Conservation (phyloP, 2,113 vertebrate species). For the Benitochromis conjunctus region DNA sequence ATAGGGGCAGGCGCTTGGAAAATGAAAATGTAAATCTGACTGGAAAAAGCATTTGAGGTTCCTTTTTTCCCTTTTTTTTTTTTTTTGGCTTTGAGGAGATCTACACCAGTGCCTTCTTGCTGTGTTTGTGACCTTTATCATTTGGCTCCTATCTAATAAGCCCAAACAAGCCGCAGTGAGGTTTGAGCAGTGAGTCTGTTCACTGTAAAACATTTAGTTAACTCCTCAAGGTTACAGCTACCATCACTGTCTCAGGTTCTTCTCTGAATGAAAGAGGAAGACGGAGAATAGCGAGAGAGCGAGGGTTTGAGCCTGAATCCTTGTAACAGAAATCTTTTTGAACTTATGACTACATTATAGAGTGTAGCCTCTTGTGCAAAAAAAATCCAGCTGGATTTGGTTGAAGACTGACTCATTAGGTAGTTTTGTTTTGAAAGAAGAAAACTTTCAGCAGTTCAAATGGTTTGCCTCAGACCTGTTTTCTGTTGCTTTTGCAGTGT, state of each 20-base stretch:
- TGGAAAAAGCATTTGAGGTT: conserved; percentile 29
- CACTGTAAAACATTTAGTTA: conserved; percentile 49
- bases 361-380: conserved; percentile 43
- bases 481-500: conserved; percentile 47
- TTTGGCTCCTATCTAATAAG: conserved; percentile 57
- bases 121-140: conserved; percentile 64
- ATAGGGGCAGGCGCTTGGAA: conserved; percentile 59
- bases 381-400: conserved; percentile 58
- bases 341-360: conserved; percentile 52
- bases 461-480: conserved; percentile 54
- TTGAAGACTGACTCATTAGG: conserved; percentile 57
- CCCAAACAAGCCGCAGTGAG: conserved; percentile 63
- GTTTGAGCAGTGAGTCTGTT: conserved; percentile 35
- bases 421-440: conserved; percentile 50
- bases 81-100: conserved; percentile 11
- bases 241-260: background rate
- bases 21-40: conserved; percentile 73
- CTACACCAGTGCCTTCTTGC: conserved; percentile 40
- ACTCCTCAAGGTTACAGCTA: conserved; percentile 41
- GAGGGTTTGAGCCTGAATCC: conserved; percentile 21
- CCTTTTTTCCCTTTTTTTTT: background rate
- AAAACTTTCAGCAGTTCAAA: conserved; percentile 53
- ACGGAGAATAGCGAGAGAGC: background rate
- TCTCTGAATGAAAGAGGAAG: background rate
- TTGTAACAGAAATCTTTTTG: conserved; percentile 51